Evolutionary conservation across 2,888 invertebrate species (phyloP), one percentile per base, ranked within the genome.

Genomic region (Prosopocoilus inquinatus): DNA sequence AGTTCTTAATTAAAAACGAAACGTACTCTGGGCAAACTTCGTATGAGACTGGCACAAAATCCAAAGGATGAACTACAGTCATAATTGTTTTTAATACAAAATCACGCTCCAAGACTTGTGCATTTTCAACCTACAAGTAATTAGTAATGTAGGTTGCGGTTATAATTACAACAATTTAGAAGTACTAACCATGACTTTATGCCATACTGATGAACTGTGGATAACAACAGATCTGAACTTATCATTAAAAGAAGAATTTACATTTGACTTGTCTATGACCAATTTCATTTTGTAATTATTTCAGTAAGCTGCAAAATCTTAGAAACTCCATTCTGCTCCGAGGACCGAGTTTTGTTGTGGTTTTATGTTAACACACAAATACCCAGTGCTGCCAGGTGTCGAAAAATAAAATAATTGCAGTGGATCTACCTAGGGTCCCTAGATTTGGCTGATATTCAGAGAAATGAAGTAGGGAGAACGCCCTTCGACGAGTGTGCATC

Each of bases 11-110:
- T 36, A 82, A 64, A 60, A 82, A 82, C 50, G 68, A 73, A 1
- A 76, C 70, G 45, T 75, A 75, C 2, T 72, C 74, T 4, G 63
- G 62, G 39, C 57, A 63, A 4, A 64, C 56, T 60, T 75, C 77
- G 63, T 76, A 79, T n/a, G 65, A 68, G 0, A 81, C 78, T 3
- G 82, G 82, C 52, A 81, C 78, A 16, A 82, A 69, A 63, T 81
- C 80, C 1, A 75, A 67, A 0, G 81, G 81, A 50, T 78, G 73
- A 1, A 80, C 74, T 11, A 78, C 71, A 32, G 73, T 72, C 43
- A 81, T 63, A 53, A 82, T 74, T 4, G 75, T 71, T 64, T 75
- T 75, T 16, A 82, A 63, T 11, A 80, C 68, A 4, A 59, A 57
- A 57, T 79, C 77, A 39, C 75, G 70, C 2, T 74, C 67, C 41